Conservation (phyloP, 2,888 invertebrate genomes). For the Agonopterix arenella region DNA sequence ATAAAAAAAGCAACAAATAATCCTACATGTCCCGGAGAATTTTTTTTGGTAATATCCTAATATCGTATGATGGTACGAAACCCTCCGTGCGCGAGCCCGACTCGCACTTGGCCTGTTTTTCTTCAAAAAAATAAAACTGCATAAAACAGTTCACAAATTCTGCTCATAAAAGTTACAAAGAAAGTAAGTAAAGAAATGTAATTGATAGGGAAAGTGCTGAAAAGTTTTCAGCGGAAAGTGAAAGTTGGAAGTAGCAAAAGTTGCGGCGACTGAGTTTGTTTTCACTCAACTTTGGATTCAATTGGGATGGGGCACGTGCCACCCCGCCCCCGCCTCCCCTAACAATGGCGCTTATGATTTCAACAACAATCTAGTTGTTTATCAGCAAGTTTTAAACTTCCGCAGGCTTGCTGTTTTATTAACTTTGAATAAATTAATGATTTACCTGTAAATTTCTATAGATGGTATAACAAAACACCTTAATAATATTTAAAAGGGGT, state of each 20-base stretch:
- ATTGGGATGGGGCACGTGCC: conserved; percentile 43
- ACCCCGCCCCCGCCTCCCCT: conserved; percentile 25
- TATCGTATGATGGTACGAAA: no score
- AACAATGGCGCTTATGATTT: conserved; percentile 38
- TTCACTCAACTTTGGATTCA: conserved; percentile 62
- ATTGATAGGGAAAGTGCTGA: conserved; percentile 54
- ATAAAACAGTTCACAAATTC: no score
- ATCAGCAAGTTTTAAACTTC: conserved; percentile 9
- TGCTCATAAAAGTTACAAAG: not conserved
- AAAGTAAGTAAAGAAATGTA: conserved; percentile 21
- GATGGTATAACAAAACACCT: no score
- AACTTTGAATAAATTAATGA: conserved; percentile 9
- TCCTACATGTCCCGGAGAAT: no score
- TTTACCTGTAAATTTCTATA: no score
- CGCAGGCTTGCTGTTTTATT: conserved; percentile 5
- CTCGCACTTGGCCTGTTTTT: not conserved
- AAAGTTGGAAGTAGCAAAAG: conserved; percentile 58
- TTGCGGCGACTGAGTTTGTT: conserved; percentile 61
- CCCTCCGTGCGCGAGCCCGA: no score
- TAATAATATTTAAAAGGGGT: no score
- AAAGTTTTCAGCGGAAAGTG: conserved; percentile 62
- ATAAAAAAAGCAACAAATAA: no score
- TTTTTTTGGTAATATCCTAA: no score
- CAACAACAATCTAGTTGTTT: conserved; percentile 17
- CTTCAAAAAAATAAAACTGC: not conserved